Base-by-base conservation (phyloP, 2,888 invertebrate species). In the Pollenia labialis region DNA sequence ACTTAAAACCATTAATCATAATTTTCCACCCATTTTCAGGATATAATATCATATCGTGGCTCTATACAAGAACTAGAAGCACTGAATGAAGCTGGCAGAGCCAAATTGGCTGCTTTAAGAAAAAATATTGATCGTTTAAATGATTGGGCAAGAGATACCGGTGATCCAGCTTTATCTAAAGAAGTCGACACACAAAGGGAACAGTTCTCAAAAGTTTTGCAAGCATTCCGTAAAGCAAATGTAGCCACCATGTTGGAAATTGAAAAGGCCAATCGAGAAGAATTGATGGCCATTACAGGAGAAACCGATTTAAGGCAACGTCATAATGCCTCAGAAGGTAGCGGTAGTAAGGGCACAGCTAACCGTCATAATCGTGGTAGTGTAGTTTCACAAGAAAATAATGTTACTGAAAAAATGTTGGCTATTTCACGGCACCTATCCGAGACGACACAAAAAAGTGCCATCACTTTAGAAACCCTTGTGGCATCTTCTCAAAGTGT, bases 361-460 rank as follows among this genome's bases (percentile, higher is more conserved):
- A 64, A 81, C 74, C 90, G 91, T 0, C 91, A 96, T 95, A 93
- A 95, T 95, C 89, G 96, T 95, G 90, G 95, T 94, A 92, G 91
- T 77, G 88, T 93, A n/a, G 92, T 93, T 4, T 92, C 92, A 0
- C 93, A 93, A 80, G 93, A 93, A 89, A 90, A 92, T 94, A 96
- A 96, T 92, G 96, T 98, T 0, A 98, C 98, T 0, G 97, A 98
- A 90, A 97, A 97, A 91, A 94, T 98, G 91, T 93, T 98, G 76
- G 96, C 97, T 52, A 96, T 98, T 88, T 97, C 98, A 88, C 95
- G 97, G 88, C 97, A 97, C 91, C 94, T 99, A 89, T 97, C 98
- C 0, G 97, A 97, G 89, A 98, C 98, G 1, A 97, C 97, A 14
- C 96, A 97, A 90, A 95, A 96, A 90, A 98, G 98, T 93, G 97